Percentiles rank a stretch among this genome's conserved stretches.
phyloP scores from a whole-genome alignment of 2,113 vertebrate genomes.

The Apodemus speciosus region DNA sequence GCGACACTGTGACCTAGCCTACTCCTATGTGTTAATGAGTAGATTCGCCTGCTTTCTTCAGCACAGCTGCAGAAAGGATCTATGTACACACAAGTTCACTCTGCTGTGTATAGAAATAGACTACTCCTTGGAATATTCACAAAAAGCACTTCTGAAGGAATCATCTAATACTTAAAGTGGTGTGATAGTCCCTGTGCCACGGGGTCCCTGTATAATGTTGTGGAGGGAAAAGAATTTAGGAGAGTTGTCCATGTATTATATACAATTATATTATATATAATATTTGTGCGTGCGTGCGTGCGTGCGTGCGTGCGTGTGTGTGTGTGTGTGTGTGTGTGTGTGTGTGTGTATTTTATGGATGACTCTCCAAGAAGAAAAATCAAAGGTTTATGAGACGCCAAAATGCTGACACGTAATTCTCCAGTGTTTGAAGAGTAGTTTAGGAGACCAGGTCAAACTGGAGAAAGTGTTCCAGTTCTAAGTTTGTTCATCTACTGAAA shows the following conservation, averaged over 20 bases:
- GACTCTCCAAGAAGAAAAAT: slow-evolving; percentile 9
- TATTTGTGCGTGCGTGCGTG: too few species aligned
- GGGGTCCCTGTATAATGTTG: background rate
- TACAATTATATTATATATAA: background rate
- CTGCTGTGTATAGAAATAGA: background rate
- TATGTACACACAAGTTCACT: accelerated
- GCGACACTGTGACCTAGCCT: accelerated
- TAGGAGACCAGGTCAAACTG: background rate
- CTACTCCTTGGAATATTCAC: background rate
- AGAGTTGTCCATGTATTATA: background rate
- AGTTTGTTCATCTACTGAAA: background rate
- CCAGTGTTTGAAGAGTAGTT: background rate
- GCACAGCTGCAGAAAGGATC: background rate
- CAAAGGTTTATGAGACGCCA: background rate
- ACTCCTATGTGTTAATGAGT: background rate
- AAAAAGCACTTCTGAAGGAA: background rate
- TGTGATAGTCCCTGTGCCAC: background rate
- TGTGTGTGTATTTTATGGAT: background rate
- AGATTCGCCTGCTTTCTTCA: background rate
- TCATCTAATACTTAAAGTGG: background rate
- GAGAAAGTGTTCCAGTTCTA: background rate
- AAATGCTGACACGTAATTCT: background rate
- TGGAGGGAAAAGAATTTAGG: background rate
- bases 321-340: background rate
- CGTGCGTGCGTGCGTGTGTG: too few species aligned